These are phyloP conservation scores for Microtus ochrogaster DNA, from an alignment of 2,113 vertebrate genomes.

Conservation along the genomic window DNA sequence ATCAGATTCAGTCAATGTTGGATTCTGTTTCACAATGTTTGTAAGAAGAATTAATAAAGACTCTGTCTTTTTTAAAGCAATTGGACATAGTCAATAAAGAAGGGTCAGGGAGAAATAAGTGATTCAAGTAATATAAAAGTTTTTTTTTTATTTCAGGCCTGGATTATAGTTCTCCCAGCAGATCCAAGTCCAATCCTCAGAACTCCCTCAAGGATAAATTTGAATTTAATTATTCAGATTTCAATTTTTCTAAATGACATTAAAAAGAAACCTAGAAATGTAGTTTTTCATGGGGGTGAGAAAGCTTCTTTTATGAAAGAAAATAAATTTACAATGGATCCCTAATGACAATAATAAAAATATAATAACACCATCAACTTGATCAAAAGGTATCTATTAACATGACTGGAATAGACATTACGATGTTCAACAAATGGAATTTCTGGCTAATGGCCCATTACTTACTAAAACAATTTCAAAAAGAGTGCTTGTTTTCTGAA, in stretches of 20 bases:
- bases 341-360: constrained; percentile 46
- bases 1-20: not conserved
- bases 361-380: constrained; percentile 33
- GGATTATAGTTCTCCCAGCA: not conserved
- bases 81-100: not conserved
- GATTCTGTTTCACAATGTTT: not conserved
- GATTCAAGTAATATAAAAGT: not conserved
- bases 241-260: constrained; percentile 10
- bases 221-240: not conserved
- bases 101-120: not conserved
- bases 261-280: not conserved
- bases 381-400: constrained; percentile 55
- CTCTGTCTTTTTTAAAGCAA: not conserved
- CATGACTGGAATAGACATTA: constrained; percentile 47
- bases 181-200: not conserved
- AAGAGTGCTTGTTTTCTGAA: constrained; percentile 47
- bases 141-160: not conserved
- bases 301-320: constrained; percentile 21
- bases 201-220: not conserved
- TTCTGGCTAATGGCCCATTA: constrained; percentile 68
- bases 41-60: not conserved
- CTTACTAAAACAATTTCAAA: constrained; percentile 45
- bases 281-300: not conserved
- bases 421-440: constrained; percentile 69
- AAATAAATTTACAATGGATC: not conserved